These are phyloP conservation scores for Cheumatopsyche charites DNA, from an alignment of 1,140 invertebrate genomes.

Conservation along the genomic window DNA sequence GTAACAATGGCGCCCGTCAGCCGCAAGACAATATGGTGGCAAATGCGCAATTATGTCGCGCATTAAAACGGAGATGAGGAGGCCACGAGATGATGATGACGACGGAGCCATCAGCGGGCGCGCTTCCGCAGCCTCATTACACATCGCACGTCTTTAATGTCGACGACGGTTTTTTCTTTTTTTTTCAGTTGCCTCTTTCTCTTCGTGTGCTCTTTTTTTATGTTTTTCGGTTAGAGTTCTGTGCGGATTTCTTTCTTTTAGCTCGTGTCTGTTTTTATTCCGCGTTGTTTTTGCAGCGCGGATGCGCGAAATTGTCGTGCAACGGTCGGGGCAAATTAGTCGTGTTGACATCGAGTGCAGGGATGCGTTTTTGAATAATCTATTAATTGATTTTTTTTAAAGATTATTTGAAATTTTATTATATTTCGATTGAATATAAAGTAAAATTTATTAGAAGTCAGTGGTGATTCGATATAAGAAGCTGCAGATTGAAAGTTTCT, in stretches of 20 bases:
- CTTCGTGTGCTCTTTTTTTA: too few species aligned
- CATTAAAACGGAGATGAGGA: slow-evolving; percentile 17
- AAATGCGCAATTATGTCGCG: slow-evolving; percentile 31
- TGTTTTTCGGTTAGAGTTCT: too few species aligned
- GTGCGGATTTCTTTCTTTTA: slow-evolving; percentile 5
- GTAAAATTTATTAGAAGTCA: too few species aligned
- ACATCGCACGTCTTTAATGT: slow-evolving; percentile 36
- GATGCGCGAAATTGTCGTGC: not conserved
- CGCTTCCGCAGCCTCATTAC: slow-evolving; percentile 35
- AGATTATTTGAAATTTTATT: too few species aligned
- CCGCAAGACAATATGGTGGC: slow-evolving; percentile 18
- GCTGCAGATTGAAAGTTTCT: too few species aligned
- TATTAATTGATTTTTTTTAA: not conserved
- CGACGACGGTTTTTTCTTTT: slow-evolving; percentile 13
- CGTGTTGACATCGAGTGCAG: not conserved
- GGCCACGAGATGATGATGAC: slow-evolving; percentile 14
- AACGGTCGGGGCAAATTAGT: not conserved
- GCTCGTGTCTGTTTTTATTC: too few species aligned
- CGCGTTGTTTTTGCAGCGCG: not conserved
- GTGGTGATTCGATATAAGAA: too few species aligned
- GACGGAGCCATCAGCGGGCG: slow-evolving; percentile 12
- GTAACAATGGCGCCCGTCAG: slow-evolving; percentile 21
- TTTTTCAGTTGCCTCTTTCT: not conserved
- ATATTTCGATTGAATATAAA: too few species aligned
- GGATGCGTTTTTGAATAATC: not conserved